Percentiles rank a stretch among this genome's conserved stretches.
phyloP scores from a whole-genome alignment of 2,797 vertebrate species.

The Muscicapa comitata region DNA sequence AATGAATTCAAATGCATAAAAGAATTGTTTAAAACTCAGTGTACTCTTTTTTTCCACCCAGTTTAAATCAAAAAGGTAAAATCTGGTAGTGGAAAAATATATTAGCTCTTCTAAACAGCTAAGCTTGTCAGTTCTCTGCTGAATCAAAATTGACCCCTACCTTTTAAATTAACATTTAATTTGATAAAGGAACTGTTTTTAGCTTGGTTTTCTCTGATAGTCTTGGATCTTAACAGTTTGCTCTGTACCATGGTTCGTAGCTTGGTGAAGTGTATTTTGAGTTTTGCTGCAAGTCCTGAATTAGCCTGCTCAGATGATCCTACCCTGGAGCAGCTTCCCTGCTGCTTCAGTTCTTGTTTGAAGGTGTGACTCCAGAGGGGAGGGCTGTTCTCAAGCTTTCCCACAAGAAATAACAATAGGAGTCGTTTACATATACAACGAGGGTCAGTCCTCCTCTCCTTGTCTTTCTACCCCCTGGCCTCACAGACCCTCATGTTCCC shows the following conservation, averaged over 20 bases:
- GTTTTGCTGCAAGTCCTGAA: neutral
- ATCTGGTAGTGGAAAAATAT: neutral
- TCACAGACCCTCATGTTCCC: neutral
- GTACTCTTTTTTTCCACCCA: fast-evolving
- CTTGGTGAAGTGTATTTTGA: neutral
- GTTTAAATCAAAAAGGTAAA: neutral
- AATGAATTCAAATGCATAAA: neutral
- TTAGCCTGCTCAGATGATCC: neutral
- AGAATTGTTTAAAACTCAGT: neutral
- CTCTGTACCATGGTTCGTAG: neutral
- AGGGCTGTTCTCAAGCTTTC: neutral
- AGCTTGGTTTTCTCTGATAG: neutral
- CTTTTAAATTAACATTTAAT: neutral
- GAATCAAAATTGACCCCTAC: neutral
- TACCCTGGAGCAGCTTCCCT: neutral
- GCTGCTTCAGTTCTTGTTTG: neutral
- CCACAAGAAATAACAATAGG: neutral
- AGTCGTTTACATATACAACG: neutral
- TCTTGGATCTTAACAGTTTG: neutral
- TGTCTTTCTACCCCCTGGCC: neutral
- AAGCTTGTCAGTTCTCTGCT: neutral
- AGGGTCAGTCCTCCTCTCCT: neutral
- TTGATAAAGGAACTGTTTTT: neutral
- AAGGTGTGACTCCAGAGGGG: neutral
- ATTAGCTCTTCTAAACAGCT: neutral